A percentile compares a stretch with the other conserved stretches of the same genome.
Conservation (phyloP, 2,797 vertebrate species). For the Molossus molossus region DNA sequence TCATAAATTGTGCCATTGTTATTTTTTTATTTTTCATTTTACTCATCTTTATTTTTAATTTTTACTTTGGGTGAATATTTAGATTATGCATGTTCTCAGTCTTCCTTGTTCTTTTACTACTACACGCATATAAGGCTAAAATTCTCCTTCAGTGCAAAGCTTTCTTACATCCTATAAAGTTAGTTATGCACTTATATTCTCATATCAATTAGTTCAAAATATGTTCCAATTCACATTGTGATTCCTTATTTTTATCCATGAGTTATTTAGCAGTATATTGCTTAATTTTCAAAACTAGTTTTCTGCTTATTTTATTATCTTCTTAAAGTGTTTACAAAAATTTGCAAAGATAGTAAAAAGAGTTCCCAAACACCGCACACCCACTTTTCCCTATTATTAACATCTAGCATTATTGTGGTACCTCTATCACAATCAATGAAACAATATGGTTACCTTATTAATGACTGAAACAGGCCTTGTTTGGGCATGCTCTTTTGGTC, state of each 20-base stretch:
- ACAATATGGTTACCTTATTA: background rate
- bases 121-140: background rate
- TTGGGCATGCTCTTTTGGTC: background rate
- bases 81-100: background rate
- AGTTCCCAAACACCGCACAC: background rate
- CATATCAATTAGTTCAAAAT: constrained; percentile 31
- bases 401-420: background rate
- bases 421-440: background rate
- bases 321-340: background rate
- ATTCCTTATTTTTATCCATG: background rate
- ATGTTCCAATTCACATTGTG: background rate
- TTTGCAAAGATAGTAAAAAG: background rate
- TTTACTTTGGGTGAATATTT: background rate
- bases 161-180: background rate
- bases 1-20: background rate
- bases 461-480: background rate
- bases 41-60: background rate
- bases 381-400: background rate
- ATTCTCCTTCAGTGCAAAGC: background rate
- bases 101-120: background rate
- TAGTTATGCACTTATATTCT: background rate
- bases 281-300: constrained; percentile 52
- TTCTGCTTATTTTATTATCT: background rate
- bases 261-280: background rate
- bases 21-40: background rate